Evolutionary conservation across 2,888 invertebrate species (phyloP).

Genomic region (Agrochola lota): DNA sequence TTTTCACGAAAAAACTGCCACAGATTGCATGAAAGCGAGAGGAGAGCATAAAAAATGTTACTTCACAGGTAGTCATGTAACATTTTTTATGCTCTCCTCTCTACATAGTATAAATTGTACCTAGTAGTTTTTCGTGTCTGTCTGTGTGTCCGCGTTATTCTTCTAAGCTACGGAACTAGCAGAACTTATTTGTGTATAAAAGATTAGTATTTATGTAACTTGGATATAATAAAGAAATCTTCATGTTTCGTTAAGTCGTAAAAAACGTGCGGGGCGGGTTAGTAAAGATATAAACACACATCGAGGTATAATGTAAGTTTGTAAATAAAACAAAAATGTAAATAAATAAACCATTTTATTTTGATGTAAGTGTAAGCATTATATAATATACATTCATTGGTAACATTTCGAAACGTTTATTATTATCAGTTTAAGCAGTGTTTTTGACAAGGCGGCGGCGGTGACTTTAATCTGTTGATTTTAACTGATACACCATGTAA

Average conservation of each 20-base stretch:
- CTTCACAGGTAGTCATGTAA: too few species aligned
- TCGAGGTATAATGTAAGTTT: not conserved
- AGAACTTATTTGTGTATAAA: too few species aligned
- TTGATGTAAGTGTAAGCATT: constrained; percentile 49
- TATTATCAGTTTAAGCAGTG: constrained; percentile 13
- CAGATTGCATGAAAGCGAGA: too few species aligned
- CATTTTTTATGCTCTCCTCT: too few species aligned
- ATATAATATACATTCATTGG: constrained; percentile 36
- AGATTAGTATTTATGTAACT: too few species aligned
- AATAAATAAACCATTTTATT: constrained; percentile 75
- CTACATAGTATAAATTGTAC: too few species aligned
- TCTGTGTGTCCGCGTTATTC: too few species aligned
- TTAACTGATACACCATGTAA: constrained; percentile 41
- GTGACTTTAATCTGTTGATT: constrained; percentile 22
- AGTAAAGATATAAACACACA: not conserved
- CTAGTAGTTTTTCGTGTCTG: too few species aligned
- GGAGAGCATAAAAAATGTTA: too few species aligned
- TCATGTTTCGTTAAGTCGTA: not conserved
- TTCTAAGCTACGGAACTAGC: too few species aligned
- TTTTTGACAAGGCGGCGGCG: constrained; percentile 25
- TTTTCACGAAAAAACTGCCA: too few species aligned
- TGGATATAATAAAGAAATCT: too few species aligned
- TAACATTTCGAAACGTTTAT: constrained; percentile 15
- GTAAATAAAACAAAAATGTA: constrained; percentile 55
- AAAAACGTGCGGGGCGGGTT: not conserved